phyloP scores from a whole-genome alignment of 92 coral and sea anemone species.

The Heteractis magnifica region DNA sequence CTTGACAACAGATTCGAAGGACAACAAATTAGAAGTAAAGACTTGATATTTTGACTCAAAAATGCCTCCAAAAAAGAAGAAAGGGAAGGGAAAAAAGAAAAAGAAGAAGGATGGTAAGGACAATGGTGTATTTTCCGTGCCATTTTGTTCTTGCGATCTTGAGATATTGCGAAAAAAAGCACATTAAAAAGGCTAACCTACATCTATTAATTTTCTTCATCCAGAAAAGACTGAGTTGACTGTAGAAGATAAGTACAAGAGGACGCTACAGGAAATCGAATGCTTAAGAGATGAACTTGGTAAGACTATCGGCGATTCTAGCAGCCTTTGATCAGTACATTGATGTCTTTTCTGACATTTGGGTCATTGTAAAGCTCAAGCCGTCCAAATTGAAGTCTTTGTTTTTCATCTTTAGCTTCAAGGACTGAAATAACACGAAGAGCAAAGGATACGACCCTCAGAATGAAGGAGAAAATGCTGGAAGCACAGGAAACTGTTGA shows the following conservation, averaged over 20 bases:
- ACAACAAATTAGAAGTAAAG: slow-evolving; percentile 36
- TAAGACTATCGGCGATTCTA: slow-evolving; percentile 17
- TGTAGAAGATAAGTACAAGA: slow-evolving; percentile 95
- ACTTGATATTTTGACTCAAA: slow-evolving; percentile 14
- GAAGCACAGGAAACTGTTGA: slow-evolving; percentile 89
- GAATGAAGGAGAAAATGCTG: slow-evolving; percentile 91
- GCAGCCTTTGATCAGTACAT: not conserved
- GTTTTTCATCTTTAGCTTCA: slow-evolving; percentile 48
- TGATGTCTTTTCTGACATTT: not conserved
- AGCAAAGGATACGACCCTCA: slow-evolving; percentile 83
- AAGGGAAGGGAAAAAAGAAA: slow-evolving; percentile 97
- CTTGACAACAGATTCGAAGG: slow-evolving; percentile 41
- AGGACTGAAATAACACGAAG: slow-evolving; percentile 89
- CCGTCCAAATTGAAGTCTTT: not conserved
- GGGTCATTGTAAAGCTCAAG: not conserved
- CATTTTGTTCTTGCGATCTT: not conserved
- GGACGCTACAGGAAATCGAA: slow-evolving; percentile 94
- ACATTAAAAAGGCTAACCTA: not conserved
- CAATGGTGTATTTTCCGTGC: not conserved
- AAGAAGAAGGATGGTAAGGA: slow-evolving; percentile 91
- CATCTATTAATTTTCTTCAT: not conserved
- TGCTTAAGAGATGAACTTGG: slow-evolving; percentile 91
- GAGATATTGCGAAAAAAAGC: not conserved
- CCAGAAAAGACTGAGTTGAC: slow-evolving; percentile 90
- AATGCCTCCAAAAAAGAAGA: slow-evolving; percentile 99